phyloP scores from a whole-genome alignment of 2,797 vertebrate genomes.

The Cuniculus paca region DNA sequence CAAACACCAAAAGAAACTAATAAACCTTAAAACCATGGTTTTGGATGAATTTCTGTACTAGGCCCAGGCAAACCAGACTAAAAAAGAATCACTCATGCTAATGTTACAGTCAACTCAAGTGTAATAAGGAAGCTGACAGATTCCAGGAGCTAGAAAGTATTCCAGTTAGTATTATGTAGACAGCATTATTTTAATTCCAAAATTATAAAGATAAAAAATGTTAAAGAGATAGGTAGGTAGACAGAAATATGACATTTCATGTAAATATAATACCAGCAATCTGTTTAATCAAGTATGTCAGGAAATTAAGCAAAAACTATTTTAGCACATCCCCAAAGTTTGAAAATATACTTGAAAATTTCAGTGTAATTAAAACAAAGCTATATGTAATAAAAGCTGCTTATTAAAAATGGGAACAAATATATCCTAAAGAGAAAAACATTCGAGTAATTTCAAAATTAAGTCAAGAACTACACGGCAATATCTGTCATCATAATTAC shows the following conservation, averaged over 20 bases:
- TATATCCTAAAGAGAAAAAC: not conserved
- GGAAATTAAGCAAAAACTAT: not conserved
- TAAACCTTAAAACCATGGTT: not conserved
- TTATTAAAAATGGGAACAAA: not conserved
- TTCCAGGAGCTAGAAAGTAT: not conserved
- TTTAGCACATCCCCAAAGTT: not conserved
- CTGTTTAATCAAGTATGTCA: not conserved
- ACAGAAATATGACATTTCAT: not conserved
- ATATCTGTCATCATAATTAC: not conserved
- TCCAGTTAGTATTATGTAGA: not conserved
- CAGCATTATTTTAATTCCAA: not conserved
- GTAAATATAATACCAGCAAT: not conserved
- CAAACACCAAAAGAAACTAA: not conserved
- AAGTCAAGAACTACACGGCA: not conserved
- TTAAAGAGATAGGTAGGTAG: not conserved
- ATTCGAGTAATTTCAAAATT: not conserved
- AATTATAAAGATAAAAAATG: not conserved
- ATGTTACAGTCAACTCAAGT: not conserved
- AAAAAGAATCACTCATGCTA: not conserved
- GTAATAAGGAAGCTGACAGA: not conserved
- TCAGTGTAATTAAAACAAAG: not conserved
- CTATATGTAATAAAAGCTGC: not conserved
- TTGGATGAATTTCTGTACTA: not conserved
- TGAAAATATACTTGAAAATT: conserved; percentile 9
- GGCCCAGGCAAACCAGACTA: not conserved